These are phyloP conservation scores for Uria lomvia DNA, from an alignment of 2,113 vertebrate genomes.

Conservation along the genomic window DNA sequence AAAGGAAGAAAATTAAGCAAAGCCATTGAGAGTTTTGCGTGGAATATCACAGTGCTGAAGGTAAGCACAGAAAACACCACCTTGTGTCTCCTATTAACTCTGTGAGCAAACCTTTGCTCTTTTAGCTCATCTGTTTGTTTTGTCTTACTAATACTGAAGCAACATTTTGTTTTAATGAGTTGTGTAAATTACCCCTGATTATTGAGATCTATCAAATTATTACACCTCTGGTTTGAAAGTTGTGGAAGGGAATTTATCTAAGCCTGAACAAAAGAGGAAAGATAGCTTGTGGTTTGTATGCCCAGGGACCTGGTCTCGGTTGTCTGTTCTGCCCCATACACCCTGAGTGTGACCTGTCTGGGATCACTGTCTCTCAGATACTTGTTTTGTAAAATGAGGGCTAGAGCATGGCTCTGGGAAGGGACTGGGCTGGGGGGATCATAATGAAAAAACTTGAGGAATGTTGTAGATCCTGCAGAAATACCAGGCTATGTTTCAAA, in stretches of 20 bases:
- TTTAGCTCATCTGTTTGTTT: background rate
- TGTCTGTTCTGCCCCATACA: background rate
- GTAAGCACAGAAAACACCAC: conserved; percentile 38
- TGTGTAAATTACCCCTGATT: background rate
- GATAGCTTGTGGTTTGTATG: background rate
- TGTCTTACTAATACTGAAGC: background rate
- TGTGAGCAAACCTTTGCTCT: background rate
- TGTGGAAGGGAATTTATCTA: background rate
- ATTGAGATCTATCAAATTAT: background rate
- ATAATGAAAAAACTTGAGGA: background rate
- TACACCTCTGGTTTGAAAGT: background rate
- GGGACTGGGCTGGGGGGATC: background rate
- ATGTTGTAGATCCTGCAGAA: background rate
- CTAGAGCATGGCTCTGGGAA: background rate
- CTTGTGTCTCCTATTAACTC: background rate
- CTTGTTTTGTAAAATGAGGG: background rate
- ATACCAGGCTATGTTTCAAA: background rate
- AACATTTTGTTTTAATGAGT: background rate
- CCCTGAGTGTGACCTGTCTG: background rate
- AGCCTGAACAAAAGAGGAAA: background rate
- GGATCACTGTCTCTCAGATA: background rate
- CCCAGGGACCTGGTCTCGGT: background rate
- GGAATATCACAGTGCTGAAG: conserved; percentile 85
- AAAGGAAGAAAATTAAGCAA: conserved; percentile 84
- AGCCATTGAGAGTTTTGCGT: conserved; percentile 82